Evolutionary conservation across 1,140 invertebrate species (phyloP), one percentile per base, ranked within the genome.

Genomic region (Ceratosolen solmsi): DNA sequence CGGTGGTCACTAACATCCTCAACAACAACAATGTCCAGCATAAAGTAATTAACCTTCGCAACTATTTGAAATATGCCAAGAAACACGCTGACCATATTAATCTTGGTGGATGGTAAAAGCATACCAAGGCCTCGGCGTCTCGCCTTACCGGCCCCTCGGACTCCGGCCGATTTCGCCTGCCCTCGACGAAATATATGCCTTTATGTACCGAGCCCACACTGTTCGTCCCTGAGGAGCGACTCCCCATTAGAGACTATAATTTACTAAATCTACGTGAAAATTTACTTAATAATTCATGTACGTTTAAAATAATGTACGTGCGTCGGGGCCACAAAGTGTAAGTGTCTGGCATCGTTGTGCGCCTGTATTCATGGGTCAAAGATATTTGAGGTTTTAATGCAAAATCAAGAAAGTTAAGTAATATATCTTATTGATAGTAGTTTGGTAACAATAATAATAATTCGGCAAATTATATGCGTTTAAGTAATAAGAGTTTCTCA

Each of bases 51-150:
- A 89, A 90, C 87, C 88, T 80, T 87, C 65, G 58, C 83, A 90
- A 90, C 87, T 90, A 89, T 90, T 82, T 87, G 85, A 89, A 89
- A 89, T 89, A 90, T 88, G 86, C 86, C 88, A 90, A 90, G 89
- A 89, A 90, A 90, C 87, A 89, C 75, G 87, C 87, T 89, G 89
- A 89, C 89, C 89, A 88, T 87, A 89, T 89, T 90, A 89, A 89
- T 90, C 88, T 89, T 89, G 84, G 72, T 60, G 84, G 86, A 87
- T 85, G 72, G 51, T 27, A 79, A 27, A 63, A 70, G 85, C 85
- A 89, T 89, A 87, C 86, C 87, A 84, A 85, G 84, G 84, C n/a
- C 63, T 68, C 17, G 63, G 33, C 63, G 22, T n/a, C 22, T 58
- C 9, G 11, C 30, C 56, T 46, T 65, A 22, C 22, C 36, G 8